Evolutionary conservation across 1,140 invertebrate species (phyloP).

Genomic region (Carposina sasakii): DNA sequence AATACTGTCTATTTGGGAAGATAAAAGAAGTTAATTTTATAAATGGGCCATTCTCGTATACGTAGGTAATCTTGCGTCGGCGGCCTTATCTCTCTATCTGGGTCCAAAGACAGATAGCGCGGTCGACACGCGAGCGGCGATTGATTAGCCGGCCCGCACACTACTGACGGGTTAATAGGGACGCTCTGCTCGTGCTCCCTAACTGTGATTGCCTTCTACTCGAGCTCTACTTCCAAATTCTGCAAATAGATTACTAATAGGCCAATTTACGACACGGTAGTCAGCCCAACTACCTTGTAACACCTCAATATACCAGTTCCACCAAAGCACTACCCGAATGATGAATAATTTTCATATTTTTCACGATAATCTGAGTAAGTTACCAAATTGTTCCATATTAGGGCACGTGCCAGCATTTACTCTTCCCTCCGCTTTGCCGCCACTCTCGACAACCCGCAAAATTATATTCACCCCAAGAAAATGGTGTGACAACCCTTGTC

Average conservation of each 20-base stretch:
- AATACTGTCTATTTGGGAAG: conserved; percentile 45
- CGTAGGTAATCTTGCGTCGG: conserved; percentile 57
- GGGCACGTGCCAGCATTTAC: too few relatives aligned
- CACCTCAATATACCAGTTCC: too few relatives aligned
- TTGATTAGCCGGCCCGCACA: conserved; percentile 63
- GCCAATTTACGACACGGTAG: too few relatives aligned
- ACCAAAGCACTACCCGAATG: too few relatives aligned
- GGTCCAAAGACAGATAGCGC: conserved; percentile 62
- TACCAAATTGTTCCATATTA: too few relatives aligned
- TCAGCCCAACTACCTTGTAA: too few relatives aligned
- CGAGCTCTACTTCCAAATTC: conserved; percentile 47
- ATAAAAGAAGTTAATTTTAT: conserved; percentile 64
- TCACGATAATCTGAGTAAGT: too few relatives aligned
- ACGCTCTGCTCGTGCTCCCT: conserved; percentile 49
- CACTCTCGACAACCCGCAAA: too few relatives aligned
- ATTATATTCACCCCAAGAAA: too few relatives aligned
- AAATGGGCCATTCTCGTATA: conserved; percentile 58
- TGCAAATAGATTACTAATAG: conserved; percentile 49
- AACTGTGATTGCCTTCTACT: conserved; percentile 63
- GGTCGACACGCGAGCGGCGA: conserved; percentile 64
- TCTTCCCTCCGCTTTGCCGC: too few relatives aligned
- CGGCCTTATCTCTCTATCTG: conserved; percentile 55
- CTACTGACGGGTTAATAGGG: conserved; percentile 64
- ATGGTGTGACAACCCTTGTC: conserved; percentile 2
- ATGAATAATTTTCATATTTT: too few relatives aligned